phyloP scores from a whole-genome alignment of 2,888 invertebrate genomes.

The Catocala sponsa region DNA sequence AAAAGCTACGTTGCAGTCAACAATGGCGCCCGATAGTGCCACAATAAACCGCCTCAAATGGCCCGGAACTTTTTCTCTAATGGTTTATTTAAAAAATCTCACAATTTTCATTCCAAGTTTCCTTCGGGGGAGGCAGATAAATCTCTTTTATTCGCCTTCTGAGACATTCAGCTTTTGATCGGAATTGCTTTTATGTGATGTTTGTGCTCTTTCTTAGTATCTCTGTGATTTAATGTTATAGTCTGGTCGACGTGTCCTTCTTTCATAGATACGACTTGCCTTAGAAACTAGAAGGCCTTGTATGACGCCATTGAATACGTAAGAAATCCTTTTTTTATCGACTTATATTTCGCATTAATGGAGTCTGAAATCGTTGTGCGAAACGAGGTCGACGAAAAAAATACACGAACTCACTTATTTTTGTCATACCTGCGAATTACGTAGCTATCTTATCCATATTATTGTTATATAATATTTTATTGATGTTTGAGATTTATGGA shows the following conservation, averaged over 20 bases:
- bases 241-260: constrained; percentile 71
- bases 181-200: constrained; percentile 85
- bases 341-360: constrained; percentile 57
- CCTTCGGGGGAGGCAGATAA: constrained; percentile 77
- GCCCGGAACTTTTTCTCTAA: constrained; percentile 86
- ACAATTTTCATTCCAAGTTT: constrained; percentile 84
- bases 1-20: constrained; percentile 73
- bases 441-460: too few species aligned
- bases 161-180: constrained; percentile 84
- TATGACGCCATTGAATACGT: constrained; percentile 52
- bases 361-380: constrained; percentile 36
- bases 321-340: constrained; percentile 50
- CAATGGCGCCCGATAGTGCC: constrained; percentile 81
- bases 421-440: neutral
- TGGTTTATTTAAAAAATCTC: constrained; percentile 87
- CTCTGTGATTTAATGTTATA: constrained; percentile 79
- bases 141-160: constrained; percentile 81
- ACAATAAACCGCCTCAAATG: constrained; percentile 85
- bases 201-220: constrained; percentile 79
- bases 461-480: too few species aligned
- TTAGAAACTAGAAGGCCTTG: constrained; percentile 57
- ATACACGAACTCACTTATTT: constrained; percentile 21
- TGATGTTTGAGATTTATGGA: too few species aligned
- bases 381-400: constrained; percentile 23
- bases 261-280: constrained; percentile 57